Percentiles rank a stretch among this genome's conserved stretches.
Conservation (phyloP, 2,113 vertebrate genomes). For the Aegotheles bennettii region DNA sequence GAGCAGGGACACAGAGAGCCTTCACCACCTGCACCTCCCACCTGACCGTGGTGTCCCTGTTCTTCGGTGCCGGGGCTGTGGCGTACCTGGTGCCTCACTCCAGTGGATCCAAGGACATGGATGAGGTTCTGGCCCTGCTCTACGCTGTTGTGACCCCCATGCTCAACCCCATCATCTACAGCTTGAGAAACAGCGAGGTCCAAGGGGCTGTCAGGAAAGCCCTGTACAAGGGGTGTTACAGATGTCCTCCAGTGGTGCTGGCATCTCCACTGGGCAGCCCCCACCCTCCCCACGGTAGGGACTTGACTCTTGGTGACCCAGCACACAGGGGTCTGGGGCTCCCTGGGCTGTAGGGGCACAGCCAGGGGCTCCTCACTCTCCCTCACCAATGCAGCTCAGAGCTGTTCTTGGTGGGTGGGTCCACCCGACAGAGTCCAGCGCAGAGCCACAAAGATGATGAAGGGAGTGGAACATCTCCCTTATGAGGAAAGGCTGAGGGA, state of each 20-base stretch:
- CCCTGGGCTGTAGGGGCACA: not conserved
- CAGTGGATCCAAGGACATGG: not conserved
- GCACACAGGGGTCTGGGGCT: not conserved
- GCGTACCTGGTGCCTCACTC: not conserved
- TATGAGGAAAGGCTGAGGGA: too few relatives aligned
- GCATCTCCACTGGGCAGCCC: not conserved
- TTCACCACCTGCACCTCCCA: not conserved
- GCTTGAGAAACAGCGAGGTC: not conserved
- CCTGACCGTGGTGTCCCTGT: not conserved
- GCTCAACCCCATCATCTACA: not conserved
- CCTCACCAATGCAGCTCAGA: not conserved
- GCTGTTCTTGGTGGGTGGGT: too few relatives aligned
- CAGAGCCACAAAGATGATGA: too few relatives aligned
- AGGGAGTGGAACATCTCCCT: too few relatives aligned
- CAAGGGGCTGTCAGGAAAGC: not conserved
- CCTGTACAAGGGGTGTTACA: not conserved
- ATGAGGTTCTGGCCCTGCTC: not conserved
- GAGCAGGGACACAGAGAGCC: not conserved
- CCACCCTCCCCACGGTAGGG: accelerated
- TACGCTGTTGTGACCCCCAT: not conserved
- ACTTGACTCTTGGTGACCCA: accelerated
- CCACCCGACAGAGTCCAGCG: too few relatives aligned
- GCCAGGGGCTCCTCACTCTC: accelerated
- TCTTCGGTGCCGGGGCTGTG: not conserved
- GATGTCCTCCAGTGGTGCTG: not conserved